Evolutionary conservation across 2,888 invertebrate species (phyloP).

Genomic region (Leptopilina drosophilae): DNA sequence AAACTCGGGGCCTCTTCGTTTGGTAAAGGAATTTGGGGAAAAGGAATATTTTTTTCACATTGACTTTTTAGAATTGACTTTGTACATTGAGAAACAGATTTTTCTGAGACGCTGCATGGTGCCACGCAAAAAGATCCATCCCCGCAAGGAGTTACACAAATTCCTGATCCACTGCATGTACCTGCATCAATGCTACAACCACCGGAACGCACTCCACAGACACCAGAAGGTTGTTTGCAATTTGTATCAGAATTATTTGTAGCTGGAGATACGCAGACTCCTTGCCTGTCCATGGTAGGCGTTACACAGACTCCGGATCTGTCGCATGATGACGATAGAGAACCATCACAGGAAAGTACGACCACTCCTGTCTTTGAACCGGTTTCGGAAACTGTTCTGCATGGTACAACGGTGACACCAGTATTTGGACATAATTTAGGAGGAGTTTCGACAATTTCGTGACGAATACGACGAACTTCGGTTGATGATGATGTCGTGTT

Average conservation of each 20-base stretch:
- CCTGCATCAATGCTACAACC: constrained; percentile 59
- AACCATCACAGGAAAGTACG: constrained; percentile 69
- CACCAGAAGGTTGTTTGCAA: constrained; percentile 59
- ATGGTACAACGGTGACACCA: constrained; percentile 70
- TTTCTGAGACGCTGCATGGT: constrained; percentile 65
- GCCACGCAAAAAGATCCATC: constrained; percentile 69
- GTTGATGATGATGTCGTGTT: constrained; percentile 48
- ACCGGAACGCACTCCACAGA: constrained; percentile 64
- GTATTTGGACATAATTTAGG: constrained; percentile 66
- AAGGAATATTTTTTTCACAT: constrained; percentile 64
- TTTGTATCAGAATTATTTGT: constrained; percentile 58
- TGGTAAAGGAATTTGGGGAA: constrained; percentile 73
- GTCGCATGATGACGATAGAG: constrained; percentile 56
- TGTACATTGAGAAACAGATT: constrained; percentile 62
- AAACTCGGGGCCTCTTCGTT: constrained; percentile 56
- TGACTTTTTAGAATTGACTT: constrained; percentile 63
- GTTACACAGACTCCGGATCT: constrained; percentile 68
- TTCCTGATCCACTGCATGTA: constrained; percentile 64
- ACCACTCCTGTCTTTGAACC: constrained; percentile 71
- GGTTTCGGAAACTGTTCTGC: constrained; percentile 68
- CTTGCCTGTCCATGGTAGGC: constrained; percentile 69
- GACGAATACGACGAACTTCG: constrained; percentile 67
- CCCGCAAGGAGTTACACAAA: constrained; percentile 66
- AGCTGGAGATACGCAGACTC: constrained; percentile 71
- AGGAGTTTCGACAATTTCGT: constrained; percentile 66